Evolutionary conservation across 2,113 vertebrate species (phyloP).

Genomic region (Ovis aries): DNA sequence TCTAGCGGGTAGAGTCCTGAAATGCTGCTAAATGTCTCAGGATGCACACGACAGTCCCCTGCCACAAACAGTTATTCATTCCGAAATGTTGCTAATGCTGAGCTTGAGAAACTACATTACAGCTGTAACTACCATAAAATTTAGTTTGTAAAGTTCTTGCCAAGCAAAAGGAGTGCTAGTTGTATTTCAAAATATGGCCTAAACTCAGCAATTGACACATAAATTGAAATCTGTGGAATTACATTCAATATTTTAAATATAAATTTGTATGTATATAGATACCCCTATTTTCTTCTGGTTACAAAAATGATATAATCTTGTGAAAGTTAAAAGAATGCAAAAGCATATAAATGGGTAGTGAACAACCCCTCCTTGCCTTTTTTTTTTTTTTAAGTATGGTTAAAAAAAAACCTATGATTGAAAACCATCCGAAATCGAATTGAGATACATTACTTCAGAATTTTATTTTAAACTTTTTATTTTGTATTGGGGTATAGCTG

Average conservation of each 20-base stretch:
- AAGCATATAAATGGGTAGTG: background rate
- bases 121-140: background rate
- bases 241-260: background rate
- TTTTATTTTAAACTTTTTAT: conserved; percentile 25
- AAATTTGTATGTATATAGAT: background rate
- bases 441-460: background rate
- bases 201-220: background rate
- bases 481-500: background rate
- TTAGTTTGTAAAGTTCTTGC: background rate
- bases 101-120: background rate
- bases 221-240: background rate
- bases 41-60: background rate
- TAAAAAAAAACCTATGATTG: background rate
- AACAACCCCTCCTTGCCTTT: background rate
- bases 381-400: background rate
- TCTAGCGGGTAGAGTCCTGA: background rate
- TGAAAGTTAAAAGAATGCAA: background rate
- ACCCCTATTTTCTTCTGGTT: background rate
- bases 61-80: background rate
- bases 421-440: background rate
- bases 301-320: background rate
- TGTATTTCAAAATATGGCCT: background rate
- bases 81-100: background rate
- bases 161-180: background rate
- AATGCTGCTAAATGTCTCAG: background rate